Evolutionary conservation across 2,113 vertebrate species (phyloP).

Genomic region (Elephantulus edwardii): DNA sequence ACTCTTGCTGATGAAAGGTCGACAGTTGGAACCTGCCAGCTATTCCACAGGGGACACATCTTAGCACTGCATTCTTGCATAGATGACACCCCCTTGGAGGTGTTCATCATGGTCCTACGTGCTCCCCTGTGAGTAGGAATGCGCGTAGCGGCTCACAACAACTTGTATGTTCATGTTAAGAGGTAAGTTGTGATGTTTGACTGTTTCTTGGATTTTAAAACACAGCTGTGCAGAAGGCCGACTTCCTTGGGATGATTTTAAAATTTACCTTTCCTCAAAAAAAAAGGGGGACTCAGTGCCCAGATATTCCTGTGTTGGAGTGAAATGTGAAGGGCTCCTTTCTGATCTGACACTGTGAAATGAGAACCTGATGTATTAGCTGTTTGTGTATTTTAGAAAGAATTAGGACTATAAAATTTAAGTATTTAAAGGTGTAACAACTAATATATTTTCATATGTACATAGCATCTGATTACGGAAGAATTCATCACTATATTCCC

Average conservation of each 20-base stretch:
- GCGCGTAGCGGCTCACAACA: neutral
- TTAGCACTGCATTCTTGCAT: neutral
- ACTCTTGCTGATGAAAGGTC: neutral
- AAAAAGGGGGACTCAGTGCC: too few species aligned
- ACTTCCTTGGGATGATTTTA: slow-evolving; percentile 81
- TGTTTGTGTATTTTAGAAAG: slow-evolving; percentile 20
- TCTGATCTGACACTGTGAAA: slow-evolving; percentile 23
- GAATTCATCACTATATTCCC: neutral
- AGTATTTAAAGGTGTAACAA: neutral
- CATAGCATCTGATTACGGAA: neutral
- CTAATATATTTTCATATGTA: slow-evolving; percentile 12
- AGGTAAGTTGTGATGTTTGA: slow-evolving; percentile 83
- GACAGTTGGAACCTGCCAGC: neutral
- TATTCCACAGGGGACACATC: neutral
- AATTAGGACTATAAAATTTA: slow-evolving; percentile 6
- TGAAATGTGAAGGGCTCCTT: neutral
- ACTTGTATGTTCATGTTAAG: slow-evolving; percentile 69
- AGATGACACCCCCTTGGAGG: neutral
- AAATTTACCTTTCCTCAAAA: slow-evolving; percentile 75
- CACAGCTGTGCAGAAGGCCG: slow-evolving; percentile 78
- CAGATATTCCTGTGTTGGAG: neutral
- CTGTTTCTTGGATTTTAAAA: slow-evolving; percentile 85
- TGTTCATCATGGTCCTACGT: too few species aligned
- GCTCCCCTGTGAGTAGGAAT: neutral
- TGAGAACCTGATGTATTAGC: slow-evolving; percentile 1